Evolutionary conservation across 1,140 invertebrate genomes (phyloP).

Genomic region (Drosophila sp.): DNA sequence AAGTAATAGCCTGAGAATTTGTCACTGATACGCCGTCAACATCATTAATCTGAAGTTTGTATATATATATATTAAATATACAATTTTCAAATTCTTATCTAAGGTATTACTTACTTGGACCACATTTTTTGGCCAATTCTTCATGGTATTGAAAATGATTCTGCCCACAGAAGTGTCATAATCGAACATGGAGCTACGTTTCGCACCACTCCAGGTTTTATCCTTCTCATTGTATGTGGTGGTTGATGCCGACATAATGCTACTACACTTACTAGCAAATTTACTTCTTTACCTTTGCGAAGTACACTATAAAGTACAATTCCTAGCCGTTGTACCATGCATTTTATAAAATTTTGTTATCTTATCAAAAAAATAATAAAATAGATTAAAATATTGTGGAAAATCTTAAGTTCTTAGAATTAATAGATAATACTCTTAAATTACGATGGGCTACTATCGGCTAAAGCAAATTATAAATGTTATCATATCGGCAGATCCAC

Average conservation of each 20-base stretch:
- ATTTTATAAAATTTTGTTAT: slow-evolving; percentile 63
- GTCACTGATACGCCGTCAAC: slow-evolving; percentile 63
- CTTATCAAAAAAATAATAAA: no score
- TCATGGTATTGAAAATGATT: slow-evolving; percentile 65
- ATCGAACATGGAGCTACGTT: slow-evolving; percentile 59
- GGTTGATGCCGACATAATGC: slow-evolving; percentile 75
- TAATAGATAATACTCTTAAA: no score
- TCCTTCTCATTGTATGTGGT: slow-evolving; percentile 68
- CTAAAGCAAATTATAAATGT: no score
- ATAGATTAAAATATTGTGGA: no score
- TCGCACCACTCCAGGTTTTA: slow-evolving; percentile 71
- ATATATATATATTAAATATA: neutral
- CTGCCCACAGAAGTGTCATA: slow-evolving; percentile 63
- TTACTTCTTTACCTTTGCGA: neutral
- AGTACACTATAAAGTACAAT: slow-evolving; percentile 29
- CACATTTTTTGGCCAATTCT: slow-evolving; percentile 67
- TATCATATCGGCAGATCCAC: no score
- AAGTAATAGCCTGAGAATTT: slow-evolving; percentile 56
- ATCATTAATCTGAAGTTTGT: slow-evolving; percentile 51
- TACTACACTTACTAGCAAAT: neutral
- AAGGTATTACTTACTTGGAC: slow-evolving; percentile 49
- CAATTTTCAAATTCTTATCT: neutral
- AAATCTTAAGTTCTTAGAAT: no score
- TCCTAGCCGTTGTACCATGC: slow-evolving; percentile 8
- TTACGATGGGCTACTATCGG: no score